phyloP scores from a whole-genome alignment of 2,113 vertebrate species.

The Halichoerus grypus region DNA sequence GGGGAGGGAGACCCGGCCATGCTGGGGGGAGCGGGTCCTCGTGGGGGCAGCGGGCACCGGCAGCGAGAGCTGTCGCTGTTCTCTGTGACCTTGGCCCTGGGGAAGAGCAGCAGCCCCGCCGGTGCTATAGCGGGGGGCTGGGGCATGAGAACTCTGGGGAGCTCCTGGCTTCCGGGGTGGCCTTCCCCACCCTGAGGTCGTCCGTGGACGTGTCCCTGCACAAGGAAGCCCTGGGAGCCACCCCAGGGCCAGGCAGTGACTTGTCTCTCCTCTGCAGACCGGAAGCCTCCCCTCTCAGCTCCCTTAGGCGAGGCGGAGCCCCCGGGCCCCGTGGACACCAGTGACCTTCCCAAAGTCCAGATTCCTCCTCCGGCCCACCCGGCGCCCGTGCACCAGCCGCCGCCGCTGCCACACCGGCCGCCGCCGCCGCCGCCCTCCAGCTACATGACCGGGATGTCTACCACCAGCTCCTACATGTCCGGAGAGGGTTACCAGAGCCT shows the following conservation, averaged over 20 bases:
- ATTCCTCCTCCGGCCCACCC: slow-evolving; percentile 95
- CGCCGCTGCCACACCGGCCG: slow-evolving; percentile 94
- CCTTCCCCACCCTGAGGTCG: too few species aligned
- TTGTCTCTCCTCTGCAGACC: slow-evolving; percentile 87
- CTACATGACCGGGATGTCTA: slow-evolving; percentile 97
- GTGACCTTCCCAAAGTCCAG: slow-evolving; percentile 91
- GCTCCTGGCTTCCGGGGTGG: not conserved
- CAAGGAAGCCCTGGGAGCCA: not conserved
- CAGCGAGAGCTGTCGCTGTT: not conserved
- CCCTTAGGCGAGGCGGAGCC: slow-evolving; percentile 90
- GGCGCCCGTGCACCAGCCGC: slow-evolving; percentile 94
- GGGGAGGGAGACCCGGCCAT: too few species aligned
- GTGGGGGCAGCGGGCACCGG: accelerated
- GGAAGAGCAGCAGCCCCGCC: not conserved
- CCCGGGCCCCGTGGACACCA: slow-evolving; percentile 85
- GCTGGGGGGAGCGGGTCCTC: not conserved
- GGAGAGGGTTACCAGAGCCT: slow-evolving; percentile 97
- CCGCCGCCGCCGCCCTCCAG: slow-evolving; percentile 94
- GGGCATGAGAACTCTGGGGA: not conserved
- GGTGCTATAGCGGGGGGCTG: accelerated
- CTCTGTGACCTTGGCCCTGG: not conserved
- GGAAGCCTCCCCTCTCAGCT: slow-evolving; percentile 91
- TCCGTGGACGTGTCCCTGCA: accelerated
- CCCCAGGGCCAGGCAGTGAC: accelerated
- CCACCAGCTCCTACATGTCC: slow-evolving; percentile 98